Base-by-base conservation (phyloP, 37 sponge, comb jelly and placozoan species). In the Chondrosia reniformis region DNA sequence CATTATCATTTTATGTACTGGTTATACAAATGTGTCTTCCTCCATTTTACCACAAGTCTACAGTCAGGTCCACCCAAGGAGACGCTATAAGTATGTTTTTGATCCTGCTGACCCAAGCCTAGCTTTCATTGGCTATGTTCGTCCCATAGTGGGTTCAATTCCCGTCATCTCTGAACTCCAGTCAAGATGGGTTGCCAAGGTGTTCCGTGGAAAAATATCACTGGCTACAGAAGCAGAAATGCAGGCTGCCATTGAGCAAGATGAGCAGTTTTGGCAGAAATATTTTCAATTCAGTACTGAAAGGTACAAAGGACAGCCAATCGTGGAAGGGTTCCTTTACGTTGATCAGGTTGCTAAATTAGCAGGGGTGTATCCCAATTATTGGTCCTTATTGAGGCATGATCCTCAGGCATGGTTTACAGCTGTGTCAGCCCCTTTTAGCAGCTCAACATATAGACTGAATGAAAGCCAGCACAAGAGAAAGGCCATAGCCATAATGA, bases 41-140 rank as follows among this genome's bases (percentile, higher is more conserved):
- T 83, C 93, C n/a, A 88, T 86, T 55, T 79, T 92, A n/a, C 84
- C 84, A 0, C 52, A 84, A 46, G 43, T 73, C 12, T 86, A 93
- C 76, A 28, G 79, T 1, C 57, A 83, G 37, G 62, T 84, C 9
- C 69, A 57, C 46, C 44, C 83, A 40, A 63, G 76, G 40, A 64
- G 86, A 31, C 83, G 82, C 22, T 86, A 92, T 85, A 96, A 96
- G 83, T 84, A 85, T 52, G 81, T 90, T 27, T 90, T 96, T 75
- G 79, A 87, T 65, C 75, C 80, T 24, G 84, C 78, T 21, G 97
- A 92, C 36, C 93, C 88, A 2, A 74, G 84, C 22, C 52, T 96
- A 63, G 93, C 88, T 3, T 89, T 93, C 67, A 65, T 96, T 37
- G 97, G 97, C 24, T 83, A 81, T 33, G 90, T 86, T 0, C 83